phyloP scores from a whole-genome alignment of 2,888 invertebrate species.

The Drosophila algonquin region DNA sequence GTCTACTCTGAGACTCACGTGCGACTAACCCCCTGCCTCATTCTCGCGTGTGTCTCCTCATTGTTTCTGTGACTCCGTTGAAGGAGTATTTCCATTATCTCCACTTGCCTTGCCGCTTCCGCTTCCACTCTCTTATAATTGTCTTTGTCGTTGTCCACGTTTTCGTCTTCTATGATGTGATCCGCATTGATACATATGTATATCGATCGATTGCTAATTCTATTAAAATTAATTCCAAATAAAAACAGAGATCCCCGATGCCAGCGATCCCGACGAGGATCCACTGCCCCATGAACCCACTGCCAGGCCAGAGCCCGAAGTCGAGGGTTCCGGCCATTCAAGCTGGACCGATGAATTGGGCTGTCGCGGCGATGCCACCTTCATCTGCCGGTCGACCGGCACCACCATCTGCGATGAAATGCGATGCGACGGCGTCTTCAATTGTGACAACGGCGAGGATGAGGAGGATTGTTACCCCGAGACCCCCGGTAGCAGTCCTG shows the following conservation, averaged over 20 bases:
- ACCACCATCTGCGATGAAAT: constrained; percentile 79
- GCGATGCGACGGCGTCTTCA: constrained; percentile 74
- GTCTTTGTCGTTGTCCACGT: constrained; percentile 16
- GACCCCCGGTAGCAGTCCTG: not conserved
- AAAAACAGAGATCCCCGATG: constrained; percentile 10
- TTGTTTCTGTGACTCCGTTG: not conserved
- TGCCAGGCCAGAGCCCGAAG: constrained; percentile 21
- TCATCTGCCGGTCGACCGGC: constrained; percentile 68
- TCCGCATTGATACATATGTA: not conserved
- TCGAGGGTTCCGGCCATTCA: constrained; percentile 61
- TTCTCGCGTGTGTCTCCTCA: not conserved
- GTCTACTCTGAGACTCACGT: not conserved
- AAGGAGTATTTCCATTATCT: not conserved
- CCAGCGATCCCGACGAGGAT: constrained; percentile 29
- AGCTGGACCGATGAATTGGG: constrained; percentile 19
- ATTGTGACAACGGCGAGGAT: constrained; percentile 83
- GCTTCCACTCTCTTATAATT: not conserved
- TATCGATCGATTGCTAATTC: constrained; percentile 10
- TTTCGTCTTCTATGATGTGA: not conserved
- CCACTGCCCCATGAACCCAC: not conserved
- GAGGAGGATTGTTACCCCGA: constrained; percentile 72
- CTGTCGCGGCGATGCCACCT: constrained; percentile 82
- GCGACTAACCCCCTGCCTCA: not conserved
- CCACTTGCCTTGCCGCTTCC: not conserved
- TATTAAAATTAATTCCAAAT: constrained; percentile 18